Percentiles rank a stretch among this genome's conserved stretches.
phyloP scores from a whole-genome alignment of 2,797 vertebrate genomes.

The Phrynocephalus vlangalii region DNA sequence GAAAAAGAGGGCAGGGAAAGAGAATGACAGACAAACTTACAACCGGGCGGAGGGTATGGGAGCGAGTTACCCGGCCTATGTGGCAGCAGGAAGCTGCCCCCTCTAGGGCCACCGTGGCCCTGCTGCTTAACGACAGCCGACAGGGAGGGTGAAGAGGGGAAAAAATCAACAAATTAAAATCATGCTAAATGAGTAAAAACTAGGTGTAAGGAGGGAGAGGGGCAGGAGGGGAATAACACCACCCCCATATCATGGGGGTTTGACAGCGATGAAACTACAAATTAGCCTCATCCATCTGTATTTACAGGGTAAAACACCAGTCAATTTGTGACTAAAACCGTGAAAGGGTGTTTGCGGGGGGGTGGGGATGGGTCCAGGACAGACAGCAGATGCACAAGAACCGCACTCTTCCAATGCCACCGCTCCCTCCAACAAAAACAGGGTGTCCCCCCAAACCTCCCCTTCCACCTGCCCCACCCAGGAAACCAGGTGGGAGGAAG shows the following conservation, averaged over 20 bases:
- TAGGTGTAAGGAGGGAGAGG: constrained; percentile 5
- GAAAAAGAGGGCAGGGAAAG: constrained; percentile 1
- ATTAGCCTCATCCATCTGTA: constrained; percentile 38
- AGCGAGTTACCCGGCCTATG: not conserved
- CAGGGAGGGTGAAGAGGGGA: constrained; percentile 16
- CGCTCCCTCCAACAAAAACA: constrained; percentile 18
- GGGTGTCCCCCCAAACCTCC: not conserved
- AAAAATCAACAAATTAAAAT: constrained; percentile 44
- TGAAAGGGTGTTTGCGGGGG: constrained; percentile 8
- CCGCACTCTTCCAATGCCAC: constrained; percentile 23
- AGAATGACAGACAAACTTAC: constrained; percentile 48
- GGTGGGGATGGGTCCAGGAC: not conserved
- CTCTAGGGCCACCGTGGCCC: not conserved
- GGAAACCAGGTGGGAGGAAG: not conserved
- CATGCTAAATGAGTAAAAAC: constrained; percentile 54
- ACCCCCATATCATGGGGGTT: constrained; percentile 18
- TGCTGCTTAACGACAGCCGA: constrained; percentile 21
- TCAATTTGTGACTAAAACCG: constrained; percentile 33
- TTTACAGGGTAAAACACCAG: constrained; percentile 39
- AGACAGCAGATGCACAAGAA: constrained; percentile 30
- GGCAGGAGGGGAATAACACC: constrained; percentile 11
- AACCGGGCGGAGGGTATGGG: constrained; percentile 1
- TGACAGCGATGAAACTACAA: constrained; percentile 22
- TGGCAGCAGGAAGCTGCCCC: constrained; percentile 21
- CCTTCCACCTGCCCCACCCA: not conserved